These are phyloP conservation scores for Heptranchias perlo DNA, from an alignment of 2,113 vertebrate species.

Conservation along the genomic window DNA sequence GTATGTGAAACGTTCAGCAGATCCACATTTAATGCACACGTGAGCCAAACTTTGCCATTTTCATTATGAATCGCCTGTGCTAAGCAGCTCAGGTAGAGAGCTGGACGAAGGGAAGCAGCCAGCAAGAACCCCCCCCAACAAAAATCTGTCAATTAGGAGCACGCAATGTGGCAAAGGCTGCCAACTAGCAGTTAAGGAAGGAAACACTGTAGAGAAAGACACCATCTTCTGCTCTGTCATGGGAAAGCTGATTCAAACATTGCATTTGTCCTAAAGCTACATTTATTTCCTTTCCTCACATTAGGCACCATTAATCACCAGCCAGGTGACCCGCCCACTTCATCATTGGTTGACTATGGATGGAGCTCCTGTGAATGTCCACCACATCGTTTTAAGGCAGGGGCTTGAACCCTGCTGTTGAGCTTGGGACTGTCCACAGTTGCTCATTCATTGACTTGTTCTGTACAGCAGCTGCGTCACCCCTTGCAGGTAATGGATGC, in stretches of 20 bases:
- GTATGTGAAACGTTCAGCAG: neutral
- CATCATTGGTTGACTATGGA: neutral
- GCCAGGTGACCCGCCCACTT: neutral
- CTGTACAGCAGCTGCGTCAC: neutral
- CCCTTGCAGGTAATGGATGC: too few species aligned
- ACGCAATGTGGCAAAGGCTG: neutral
- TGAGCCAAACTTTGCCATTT: neutral
- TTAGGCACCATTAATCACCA: neutral
- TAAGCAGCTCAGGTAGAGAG: neutral
- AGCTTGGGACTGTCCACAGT: neutral
- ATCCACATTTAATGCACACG: neutral
- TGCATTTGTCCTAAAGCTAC: neutral
- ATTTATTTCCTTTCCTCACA: neutral
- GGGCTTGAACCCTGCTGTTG: too few species aligned
- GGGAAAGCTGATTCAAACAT: neutral
- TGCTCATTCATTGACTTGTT: neutral
- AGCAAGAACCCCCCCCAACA: neutral
- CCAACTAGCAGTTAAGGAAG: neutral
- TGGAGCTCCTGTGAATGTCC: neutral
- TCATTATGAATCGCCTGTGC: neutral
- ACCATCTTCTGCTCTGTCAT: neutral
- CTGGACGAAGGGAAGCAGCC: neutral
- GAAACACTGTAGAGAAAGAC: neutral
- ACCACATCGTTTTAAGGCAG: neutral
- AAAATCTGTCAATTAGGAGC: neutral